These are phyloP conservation scores for Xiphorhynchus erythropygius DNA, from an alignment of 2,797 vertebrate species.

Conservation along the genomic window DNA sequence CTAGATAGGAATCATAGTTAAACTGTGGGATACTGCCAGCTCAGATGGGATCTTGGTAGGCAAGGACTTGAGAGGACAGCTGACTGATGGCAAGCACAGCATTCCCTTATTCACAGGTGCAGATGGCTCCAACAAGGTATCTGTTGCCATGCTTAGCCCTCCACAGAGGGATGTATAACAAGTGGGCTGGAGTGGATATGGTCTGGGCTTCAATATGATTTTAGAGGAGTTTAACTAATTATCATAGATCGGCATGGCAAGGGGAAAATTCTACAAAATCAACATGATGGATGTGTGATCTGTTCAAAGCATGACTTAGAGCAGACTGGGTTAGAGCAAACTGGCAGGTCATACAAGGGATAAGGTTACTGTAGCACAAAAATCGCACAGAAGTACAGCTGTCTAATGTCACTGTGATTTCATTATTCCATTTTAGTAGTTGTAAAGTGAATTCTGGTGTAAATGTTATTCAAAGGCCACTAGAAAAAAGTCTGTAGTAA, in stretches of 20 bases:
- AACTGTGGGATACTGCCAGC: background rate
- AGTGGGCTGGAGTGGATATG: background rate
- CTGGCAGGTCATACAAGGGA: background rate
- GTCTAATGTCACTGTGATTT: background rate
- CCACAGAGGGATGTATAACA: background rate
- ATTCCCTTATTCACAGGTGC: background rate
- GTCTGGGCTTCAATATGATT: background rate
- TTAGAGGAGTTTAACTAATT: background rate
- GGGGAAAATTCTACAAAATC: background rate
- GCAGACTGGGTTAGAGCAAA: background rate
- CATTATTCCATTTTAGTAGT: background rate
- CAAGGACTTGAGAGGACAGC: background rate
- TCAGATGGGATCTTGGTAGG: background rate
- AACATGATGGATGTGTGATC: rapidly evolving
- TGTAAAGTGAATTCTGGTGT: background rate
- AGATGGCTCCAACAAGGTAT: background rate
- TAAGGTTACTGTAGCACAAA: background rate
- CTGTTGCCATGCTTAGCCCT: background rate
- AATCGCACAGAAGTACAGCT: background rate
- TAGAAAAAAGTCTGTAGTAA: background rate
- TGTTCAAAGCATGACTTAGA: background rate
- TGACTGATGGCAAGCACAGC: background rate
- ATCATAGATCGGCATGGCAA: background rate
- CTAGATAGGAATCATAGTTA: background rate
- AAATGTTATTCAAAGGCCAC: background rate